A percentile compares a stretch with the other conserved stretches of the same genome.
These are phyloP conservation scores for Brachirus orientalis DNA, from an alignment of 2,113 vertebrate genomes.

Conservation along the genomic window DNA sequence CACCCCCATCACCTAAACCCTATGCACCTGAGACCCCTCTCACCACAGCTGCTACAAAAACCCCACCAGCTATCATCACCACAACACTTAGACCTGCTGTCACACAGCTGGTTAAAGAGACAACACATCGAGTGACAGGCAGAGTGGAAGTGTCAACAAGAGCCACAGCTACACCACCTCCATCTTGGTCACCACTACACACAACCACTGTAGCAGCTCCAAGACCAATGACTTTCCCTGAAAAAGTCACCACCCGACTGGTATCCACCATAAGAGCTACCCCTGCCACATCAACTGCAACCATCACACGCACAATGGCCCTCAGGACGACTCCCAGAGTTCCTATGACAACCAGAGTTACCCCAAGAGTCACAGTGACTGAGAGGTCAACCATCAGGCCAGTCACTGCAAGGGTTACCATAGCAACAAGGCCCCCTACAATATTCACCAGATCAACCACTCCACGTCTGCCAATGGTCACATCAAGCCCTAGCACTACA, in stretches of 20 bases:
- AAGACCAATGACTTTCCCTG: slow-evolving; percentile 42
- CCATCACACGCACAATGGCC: slow-evolving; percentile 28
- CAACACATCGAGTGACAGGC: slow-evolving; percentile 44
- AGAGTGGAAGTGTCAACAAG: slow-evolving; percentile 54
- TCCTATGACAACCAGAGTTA: slow-evolving; percentile 53
- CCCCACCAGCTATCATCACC: slow-evolving; percentile 21
- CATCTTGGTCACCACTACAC: slow-evolving; percentile 18
- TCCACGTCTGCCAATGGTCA: slow-evolving; percentile 1
- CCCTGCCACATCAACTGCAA: slow-evolving; percentile 17
- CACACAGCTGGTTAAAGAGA: slow-evolving; percentile 42
- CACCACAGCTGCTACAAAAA: slow-evolving; percentile 39
- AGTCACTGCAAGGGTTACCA: slow-evolving; percentile 55
- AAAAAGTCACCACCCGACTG: slow-evolving; percentile 61
- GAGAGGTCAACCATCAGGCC: slow-evolving; percentile 43
- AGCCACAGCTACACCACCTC: slow-evolving; percentile 29
- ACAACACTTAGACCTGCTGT: slow-evolving; percentile 50
- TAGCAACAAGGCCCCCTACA: slow-evolving; percentile 62
- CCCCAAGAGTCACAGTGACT: slow-evolving; percentile 40
- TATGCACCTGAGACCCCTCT: slow-evolving; percentile 30
- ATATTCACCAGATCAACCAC: slow-evolving; percentile 45
- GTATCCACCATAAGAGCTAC: slow-evolving; percentile 51
- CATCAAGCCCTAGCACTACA: slow-evolving; percentile 21
- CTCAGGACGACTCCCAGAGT: slow-evolving; percentile 54
- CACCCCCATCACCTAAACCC: slow-evolving; percentile 24
- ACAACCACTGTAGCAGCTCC: slow-evolving; percentile 40